Conservation (phyloP, 2,888 invertebrate genomes). For the Macrophya annulata region DNA sequence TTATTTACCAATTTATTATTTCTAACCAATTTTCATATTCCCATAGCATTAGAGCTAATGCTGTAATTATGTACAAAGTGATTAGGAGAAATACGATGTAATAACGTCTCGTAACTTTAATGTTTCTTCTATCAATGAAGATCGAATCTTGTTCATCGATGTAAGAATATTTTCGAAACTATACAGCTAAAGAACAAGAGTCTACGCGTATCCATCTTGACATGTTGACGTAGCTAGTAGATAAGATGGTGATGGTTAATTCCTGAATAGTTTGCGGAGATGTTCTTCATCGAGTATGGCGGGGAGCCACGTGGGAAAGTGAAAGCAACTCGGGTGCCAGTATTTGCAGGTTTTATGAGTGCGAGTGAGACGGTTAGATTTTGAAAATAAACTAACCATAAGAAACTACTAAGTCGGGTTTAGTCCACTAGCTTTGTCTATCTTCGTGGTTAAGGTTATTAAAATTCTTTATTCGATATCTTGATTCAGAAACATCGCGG, state of each 20-base stretch:
- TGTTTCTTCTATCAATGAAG: not conserved
- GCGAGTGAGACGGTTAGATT: conserved; percentile 11
- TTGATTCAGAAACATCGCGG: conserved; percentile 18
- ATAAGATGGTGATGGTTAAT: not conserved
- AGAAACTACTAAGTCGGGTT: conserved; percentile 2
- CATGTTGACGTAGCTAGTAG: not conserved
- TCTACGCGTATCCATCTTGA: conserved; percentile 25
- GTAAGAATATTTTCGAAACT: not conserved
- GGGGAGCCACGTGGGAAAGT: conserved; percentile 73
- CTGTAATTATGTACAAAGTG: not conserved
- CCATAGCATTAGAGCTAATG: not conserved
- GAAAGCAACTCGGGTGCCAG: conserved; percentile 67
- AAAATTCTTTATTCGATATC: conserved; percentile 46
- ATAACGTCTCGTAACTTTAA: not conserved
- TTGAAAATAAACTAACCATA: conserved; percentile 17
- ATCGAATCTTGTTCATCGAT: not conserved
- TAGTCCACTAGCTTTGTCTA: conserved; percentile 26
- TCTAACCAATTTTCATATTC: not conserved
- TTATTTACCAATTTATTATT: not conserved
- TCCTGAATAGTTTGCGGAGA: conserved; percentile 47
- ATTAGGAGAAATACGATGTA: not conserved
- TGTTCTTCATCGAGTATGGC: conserved; percentile 62
- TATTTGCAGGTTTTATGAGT: conserved; percentile 12
- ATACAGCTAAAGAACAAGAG: not conserved
- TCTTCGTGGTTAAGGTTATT: conserved; percentile 49